Conservation (phyloP, 2,888 invertebrate species). For the Cremastinae sp. region DNA sequence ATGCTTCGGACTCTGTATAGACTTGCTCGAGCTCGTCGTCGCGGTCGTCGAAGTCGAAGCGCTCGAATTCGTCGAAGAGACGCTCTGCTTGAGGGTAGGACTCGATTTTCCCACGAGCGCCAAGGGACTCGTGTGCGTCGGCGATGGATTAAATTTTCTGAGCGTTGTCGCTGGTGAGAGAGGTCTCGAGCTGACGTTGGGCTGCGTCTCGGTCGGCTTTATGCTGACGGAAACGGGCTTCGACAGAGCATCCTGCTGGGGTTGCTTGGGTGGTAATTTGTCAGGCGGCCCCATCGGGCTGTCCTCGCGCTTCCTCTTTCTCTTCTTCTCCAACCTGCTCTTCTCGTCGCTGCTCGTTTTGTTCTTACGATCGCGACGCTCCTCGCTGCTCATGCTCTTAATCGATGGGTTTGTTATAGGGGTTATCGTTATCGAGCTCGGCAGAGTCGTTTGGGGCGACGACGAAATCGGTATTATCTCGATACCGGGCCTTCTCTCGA, state of each 20-base stretch:
- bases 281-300: constrained; percentile 90
- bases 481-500: constrained; percentile 89
- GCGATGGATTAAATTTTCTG: constrained; percentile 88
- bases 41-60: constrained; percentile 80
- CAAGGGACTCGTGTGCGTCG: constrained; percentile 85
- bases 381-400: constrained; percentile 79
- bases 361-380: constrained; percentile 80
- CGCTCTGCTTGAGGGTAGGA: constrained; percentile 74
- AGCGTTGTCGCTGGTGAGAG: constrained; percentile 86
- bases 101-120: constrained; percentile 85
- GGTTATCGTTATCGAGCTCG: constrained; percentile 93
- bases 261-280: constrained; percentile 88
- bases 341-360: constrained; percentile 78
- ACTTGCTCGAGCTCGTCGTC: constrained; percentile 82
- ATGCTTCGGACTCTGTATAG: constrained; percentile 87
- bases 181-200: constrained; percentile 81
- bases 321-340: constrained; percentile 85
- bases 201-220: constrained; percentile 86
- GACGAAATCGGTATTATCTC: constrained; percentile 92
- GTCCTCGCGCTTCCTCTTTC: constrained; percentile 89
- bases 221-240: constrained; percentile 89
- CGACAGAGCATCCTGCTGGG: constrained; percentile 83
- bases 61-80: constrained; percentile 79
- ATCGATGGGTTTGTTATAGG: constrained; percentile 85
- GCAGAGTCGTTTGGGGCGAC: constrained; percentile 84